Conservation (phyloP, 2,888 invertebrate species). For the Chromoteleia sp. region DNA sequence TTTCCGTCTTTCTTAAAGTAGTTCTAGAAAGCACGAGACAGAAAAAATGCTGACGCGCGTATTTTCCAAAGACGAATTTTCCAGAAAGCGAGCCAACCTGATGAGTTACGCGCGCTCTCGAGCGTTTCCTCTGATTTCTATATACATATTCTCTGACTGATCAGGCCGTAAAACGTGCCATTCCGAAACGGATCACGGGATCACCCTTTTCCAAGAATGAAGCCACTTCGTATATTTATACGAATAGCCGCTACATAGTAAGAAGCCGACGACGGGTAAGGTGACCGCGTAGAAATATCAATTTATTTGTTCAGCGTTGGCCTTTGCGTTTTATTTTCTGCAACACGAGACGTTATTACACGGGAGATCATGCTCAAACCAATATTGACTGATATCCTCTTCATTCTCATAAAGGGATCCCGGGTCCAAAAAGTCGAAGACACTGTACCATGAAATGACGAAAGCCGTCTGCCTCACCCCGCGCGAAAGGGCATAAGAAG, state of each 20-base stretch:
- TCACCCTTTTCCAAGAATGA: slow-evolving; percentile 62
- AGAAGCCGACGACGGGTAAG: slow-evolving; percentile 34
- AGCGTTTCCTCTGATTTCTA: slow-evolving; percentile 57
- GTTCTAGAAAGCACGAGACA: background rate
- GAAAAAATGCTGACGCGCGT: slow-evolving; percentile 45
- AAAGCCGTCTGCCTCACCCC: slow-evolving; percentile 34
- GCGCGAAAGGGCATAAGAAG: slow-evolving; percentile 50
- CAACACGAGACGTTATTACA: slow-evolving; percentile 73
- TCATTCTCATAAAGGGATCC: slow-evolving; percentile 74
- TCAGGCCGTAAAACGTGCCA: slow-evolving; percentile 45
- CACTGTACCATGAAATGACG: slow-evolving; percentile 70
- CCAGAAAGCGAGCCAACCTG: slow-evolving; percentile 26
- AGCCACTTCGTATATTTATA: slow-evolving; percentile 59
- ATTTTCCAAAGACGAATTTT: slow-evolving; percentile 28
- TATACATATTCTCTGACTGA: slow-evolving; percentile 51
- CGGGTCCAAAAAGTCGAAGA: slow-evolving; percentile 51
- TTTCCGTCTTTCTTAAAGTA: background rate
- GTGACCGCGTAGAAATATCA: slow-evolving; percentile 72
- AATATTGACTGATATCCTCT: slow-evolving; percentile 74
- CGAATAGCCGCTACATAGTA: slow-evolving; percentile 55
- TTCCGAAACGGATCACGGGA: slow-evolving; percentile 60
- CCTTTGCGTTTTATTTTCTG: slow-evolving; percentile 76
- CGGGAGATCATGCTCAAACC: slow-evolving; percentile 79
- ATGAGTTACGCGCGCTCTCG: slow-evolving; percentile 30
- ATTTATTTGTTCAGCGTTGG: slow-evolving; percentile 74